Base-by-base conservation (phyloP, 2,113 vertebrate genomes). In the Hypomesus transpacificus region DNA sequence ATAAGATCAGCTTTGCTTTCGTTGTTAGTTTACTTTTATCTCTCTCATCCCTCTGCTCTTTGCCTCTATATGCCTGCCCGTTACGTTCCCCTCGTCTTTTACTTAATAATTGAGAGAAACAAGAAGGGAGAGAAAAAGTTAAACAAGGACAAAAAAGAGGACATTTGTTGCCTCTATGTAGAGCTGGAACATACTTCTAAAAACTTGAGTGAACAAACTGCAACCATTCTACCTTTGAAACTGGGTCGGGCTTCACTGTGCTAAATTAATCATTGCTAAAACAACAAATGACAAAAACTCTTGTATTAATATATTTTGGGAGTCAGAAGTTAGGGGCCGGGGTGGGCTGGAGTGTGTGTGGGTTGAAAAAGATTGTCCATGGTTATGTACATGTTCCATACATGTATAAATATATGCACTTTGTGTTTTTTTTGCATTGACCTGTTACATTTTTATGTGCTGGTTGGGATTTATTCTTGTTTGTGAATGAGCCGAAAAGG, bases 221-320 rank as follows among this genome's bases (percentile, higher is more conserved):
- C 92, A 95, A 94, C 94, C 92, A 89, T 93, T 95, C 94, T 96
- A 94, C 94, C 94, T 94, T 94, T 46, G 85, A 91, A 86, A 86
- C 80, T 79, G 79, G 86, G 92, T 93, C 92, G 89, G 92, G 90
- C 90, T 91, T 94, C 94, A 96, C 95, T 95, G 96, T 97, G 96
- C 94, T 92, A 86, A 87, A 85, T 31, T 14, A 78, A 79, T 75
- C 71, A 78, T 60, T 75, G 76, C 81, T 86, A 85, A 89, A 84
- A 84, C 20, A 54, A 69, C 71, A 73, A 75, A 69, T 77, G 39
- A 62, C 56, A 66, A 46, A 79, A 31, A 53, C 34, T 13, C 18
- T 61, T 28, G 61, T 82, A 82, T 83, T 82, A 66, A 80, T 50
- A 20, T 14, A 51, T 82, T 82, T 81, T 83, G 58, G 80, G 71